Percentiles rank a stretch among this genome's conserved stretches.
These are phyloP conservation scores for human (Homo sapiens) DNA, from an alignment of 2,113 vertebrate species.

Conservation along the genomic window DNA sequence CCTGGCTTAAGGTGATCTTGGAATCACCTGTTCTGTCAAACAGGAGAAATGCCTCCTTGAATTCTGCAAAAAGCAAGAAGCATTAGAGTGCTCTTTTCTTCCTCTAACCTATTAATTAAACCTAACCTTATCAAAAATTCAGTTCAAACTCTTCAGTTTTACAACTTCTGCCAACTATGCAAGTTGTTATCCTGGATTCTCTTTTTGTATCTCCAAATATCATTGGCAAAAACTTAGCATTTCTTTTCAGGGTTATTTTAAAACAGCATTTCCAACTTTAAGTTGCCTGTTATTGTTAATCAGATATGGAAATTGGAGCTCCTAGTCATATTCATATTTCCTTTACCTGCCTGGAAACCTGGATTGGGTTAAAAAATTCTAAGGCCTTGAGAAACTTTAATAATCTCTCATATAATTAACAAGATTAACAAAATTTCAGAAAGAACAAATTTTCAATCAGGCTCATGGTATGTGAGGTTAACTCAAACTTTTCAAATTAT, in stretches of 20 bases:
- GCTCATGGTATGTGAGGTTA: background rate
- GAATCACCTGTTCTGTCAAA: constrained; percentile 96
- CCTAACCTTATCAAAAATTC: background rate
- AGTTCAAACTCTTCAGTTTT: background rate
- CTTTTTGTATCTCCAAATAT: background rate
- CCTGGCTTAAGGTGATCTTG: constrained; percentile 94
- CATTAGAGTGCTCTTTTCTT: background rate
- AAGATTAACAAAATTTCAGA: background rate
- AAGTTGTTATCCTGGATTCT: background rate
- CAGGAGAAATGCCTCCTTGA: constrained; percentile 99
- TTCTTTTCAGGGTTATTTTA: background rate
- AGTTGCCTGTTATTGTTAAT: background rate
- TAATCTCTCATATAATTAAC: constrained; percentile 13
- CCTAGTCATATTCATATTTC: background rate
- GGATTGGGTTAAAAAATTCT: constrained; percentile 25
- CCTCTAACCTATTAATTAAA: background rate
- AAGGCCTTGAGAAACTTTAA: background rate
- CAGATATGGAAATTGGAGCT: background rate
- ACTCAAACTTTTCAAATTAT: background rate
- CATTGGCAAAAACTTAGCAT: background rate
- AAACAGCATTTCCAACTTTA: constrained; percentile 4
- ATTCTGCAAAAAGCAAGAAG: constrained; percentile 88
- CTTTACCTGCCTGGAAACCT: constrained; percentile 9
- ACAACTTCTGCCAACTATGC: background rate
- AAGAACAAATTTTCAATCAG: background rate